Conservation (phyloP, 2,797 vertebrate genomes). For the Chelon auratus region DNA sequence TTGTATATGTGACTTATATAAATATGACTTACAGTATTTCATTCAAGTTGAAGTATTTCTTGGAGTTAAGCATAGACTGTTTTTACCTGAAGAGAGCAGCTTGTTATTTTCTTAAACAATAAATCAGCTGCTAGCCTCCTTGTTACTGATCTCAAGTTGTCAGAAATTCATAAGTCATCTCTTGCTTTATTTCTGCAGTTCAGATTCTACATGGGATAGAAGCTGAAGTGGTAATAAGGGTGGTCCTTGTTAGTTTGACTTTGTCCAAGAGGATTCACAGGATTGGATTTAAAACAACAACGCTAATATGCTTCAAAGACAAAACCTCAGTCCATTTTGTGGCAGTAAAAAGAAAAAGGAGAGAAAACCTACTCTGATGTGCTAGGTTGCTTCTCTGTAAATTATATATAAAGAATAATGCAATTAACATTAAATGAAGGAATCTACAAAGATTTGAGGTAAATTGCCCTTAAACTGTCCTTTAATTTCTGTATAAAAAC, state of each 20-base stretch:
- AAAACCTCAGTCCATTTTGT: too few relatives aligned
- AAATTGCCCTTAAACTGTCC: too few relatives aligned
- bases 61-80: neutral
- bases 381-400: too few relatives aligned
- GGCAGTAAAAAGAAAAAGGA: neutral
- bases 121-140: conserved; percentile 1
- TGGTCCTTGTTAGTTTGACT: conserved; percentile 2
- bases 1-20: neutral
- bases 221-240: neutral
- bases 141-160: conserved; percentile 6
- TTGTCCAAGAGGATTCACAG: neutral
- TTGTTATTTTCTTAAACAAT: neutral
- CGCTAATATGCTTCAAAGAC: neutral
- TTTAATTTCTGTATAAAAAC: too few relatives aligned
- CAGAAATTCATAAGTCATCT: conserved; percentile 1
- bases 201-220: neutral
- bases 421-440: too few relatives aligned
- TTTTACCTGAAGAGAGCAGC: neutral
- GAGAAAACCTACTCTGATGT: too few relatives aligned
- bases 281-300: neutral
- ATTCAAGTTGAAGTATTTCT: neutral
- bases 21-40: too few relatives aligned
- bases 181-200: neutral
- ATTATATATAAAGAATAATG: too few relatives aligned
- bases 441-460: too few relatives aligned